These are phyloP conservation scores for Campopleginae sp. DNA, from an alignment of 2,888 invertebrate species.

Conservation along the genomic window DNA sequence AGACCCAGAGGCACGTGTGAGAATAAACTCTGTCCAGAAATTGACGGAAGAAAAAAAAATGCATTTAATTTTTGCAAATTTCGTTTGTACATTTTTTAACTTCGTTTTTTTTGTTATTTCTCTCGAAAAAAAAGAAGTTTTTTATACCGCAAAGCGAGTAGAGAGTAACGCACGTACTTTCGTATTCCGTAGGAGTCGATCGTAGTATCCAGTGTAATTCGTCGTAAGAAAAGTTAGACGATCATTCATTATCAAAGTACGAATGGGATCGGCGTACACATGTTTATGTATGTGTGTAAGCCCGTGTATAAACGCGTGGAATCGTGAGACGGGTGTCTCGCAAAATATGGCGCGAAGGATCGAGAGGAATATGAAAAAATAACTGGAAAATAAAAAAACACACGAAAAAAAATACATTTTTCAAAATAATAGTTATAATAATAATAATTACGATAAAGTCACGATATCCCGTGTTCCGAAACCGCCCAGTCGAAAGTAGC, in stretches of 20 bases:
- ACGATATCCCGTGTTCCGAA: slow-evolving; percentile 60
- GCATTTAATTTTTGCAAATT: slow-evolving; percentile 1
- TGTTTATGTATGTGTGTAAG: slow-evolving; percentile 63
- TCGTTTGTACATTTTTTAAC: slow-evolving; percentile 21
- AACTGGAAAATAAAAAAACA: neutral
- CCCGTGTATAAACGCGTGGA: slow-evolving; percentile 54
- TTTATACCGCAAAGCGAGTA: slow-evolving; percentile 71
- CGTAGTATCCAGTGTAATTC: slow-evolving; percentile 73
- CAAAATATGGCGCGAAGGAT: slow-evolving; percentile 6
- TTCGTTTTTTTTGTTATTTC: slow-evolving; percentile 63
- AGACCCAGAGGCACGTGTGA: neutral
- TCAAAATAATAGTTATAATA: slow-evolving; percentile 21
- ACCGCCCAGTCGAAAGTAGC: slow-evolving; percentile 63
- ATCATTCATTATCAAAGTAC: slow-evolving; percentile 26
- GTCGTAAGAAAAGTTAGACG: slow-evolving; percentile 62
- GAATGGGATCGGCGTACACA: slow-evolving; percentile 48
- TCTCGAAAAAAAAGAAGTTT: slow-evolving; percentile 72
- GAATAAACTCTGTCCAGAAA: slow-evolving; percentile 51
- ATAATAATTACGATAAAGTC: slow-evolving; percentile 25
- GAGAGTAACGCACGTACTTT: slow-evolving; percentile 68
- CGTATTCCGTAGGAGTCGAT: slow-evolving; percentile 69
- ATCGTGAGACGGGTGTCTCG: slow-evolving; percentile 52
- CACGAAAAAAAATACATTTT: slow-evolving; percentile 6
- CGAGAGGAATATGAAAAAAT: slow-evolving; percentile 13
- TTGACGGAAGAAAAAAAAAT: slow-evolving; percentile 32